A percentile compares a stretch with the other conserved stretches of the same genome.
Evolutionary conservation across 2,797 vertebrate species (phyloP).

Genomic region (Astyanax mexicanus): DNA sequence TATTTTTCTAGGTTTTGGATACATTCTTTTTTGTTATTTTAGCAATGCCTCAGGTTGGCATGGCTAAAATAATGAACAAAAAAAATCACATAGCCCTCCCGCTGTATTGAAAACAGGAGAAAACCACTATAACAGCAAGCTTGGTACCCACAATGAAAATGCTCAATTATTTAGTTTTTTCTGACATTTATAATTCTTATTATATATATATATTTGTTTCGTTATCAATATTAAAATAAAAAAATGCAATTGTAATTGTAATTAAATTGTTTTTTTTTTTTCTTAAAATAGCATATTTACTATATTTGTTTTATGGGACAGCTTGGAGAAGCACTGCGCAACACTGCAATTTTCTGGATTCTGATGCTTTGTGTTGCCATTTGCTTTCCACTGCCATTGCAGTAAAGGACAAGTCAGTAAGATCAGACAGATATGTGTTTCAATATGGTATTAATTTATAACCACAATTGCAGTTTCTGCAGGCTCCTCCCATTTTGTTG

Average conservation of each 20-base stretch:
- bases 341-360: neutral
- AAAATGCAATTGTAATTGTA: too few species aligned
- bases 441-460: neutral
- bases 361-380: neutral
- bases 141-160: neutral
- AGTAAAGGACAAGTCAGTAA: neutral
- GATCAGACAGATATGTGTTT: neutral
- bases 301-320: too few species aligned
- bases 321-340: too few species aligned
- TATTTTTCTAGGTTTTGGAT: too few species aligned
- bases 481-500: slow-evolving; percentile 18
- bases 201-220: too few species aligned
- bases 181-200: too few species aligned
- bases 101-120: neutral
- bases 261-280: too few species aligned
- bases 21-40: too few species aligned
- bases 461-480: neutral
- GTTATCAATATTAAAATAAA: too few species aligned
- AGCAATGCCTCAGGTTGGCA: neutral
- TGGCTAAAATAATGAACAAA: neutral
- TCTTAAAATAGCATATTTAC: too few species aligned
- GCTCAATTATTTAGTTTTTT: neutral
- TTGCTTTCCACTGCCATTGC: neutral
- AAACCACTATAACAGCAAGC: neutral
- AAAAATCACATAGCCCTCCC: neutral